Evolutionary conservation across 2,888 invertebrate species (phyloP).

Genomic region (Nineta flava): DNA sequence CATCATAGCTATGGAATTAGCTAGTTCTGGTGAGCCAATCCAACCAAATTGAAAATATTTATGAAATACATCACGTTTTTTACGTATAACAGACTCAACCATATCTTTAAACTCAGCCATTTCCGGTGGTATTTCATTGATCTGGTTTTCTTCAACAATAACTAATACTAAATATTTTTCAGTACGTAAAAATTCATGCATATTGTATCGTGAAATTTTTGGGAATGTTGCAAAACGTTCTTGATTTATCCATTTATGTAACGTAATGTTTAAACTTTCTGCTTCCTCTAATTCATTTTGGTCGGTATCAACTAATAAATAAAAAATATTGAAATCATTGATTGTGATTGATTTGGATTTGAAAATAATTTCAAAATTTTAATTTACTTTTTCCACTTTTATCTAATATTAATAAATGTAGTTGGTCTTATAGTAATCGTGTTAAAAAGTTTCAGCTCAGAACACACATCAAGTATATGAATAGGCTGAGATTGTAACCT

Average conservation of each 20-base stretch:
- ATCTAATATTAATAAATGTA: no score
- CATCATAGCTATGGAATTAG: conserved; percentile 86
- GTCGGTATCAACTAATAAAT: conserved; percentile 19
- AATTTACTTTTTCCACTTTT: no score
- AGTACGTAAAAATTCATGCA: conserved; percentile 67
- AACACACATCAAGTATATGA: no score
- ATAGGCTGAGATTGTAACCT: no score
- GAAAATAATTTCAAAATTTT: no score
- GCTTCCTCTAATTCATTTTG: conserved; percentile 22
- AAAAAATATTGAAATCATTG: conserved; percentile 7
- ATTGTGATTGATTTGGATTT: conserved; percentile 3
- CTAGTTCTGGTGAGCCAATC: conserved; percentile 79
- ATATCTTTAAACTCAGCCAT: conserved; percentile 49
- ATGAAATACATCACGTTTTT: conserved; percentile 63
- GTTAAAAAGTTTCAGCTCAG: no score
- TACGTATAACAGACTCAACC: conserved; percentile 18
- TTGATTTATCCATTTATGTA: conserved; percentile 76
- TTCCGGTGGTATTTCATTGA: conserved; percentile 62
- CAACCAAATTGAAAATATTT: conserved; percentile 86
- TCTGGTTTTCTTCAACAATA: conserved; percentile 74
- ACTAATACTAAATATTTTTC: conserved; percentile 78
- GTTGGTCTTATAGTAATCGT: no score
- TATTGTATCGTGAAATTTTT: conserved; percentile 69
- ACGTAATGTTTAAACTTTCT: conserved; percentile 44
- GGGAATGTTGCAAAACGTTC: conserved; percentile 83